These are phyloP conservation scores for Diplogasteroides magnus DNA, from an alignment of 1,140 invertebrate species.

Conservation along the genomic window DNA sequence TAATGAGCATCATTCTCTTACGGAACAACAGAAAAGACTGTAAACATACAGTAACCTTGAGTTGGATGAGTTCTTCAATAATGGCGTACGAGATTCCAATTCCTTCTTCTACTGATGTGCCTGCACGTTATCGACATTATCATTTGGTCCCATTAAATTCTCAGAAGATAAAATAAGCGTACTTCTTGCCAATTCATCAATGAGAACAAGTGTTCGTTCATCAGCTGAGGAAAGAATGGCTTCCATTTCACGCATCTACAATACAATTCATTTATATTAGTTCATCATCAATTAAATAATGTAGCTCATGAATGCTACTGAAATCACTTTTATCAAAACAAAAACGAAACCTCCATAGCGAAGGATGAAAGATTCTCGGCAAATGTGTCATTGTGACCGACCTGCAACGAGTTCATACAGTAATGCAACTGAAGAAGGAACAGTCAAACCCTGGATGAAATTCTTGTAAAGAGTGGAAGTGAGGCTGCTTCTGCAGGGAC, in stretches of 20 bases:
- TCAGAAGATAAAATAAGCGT: not conserved
- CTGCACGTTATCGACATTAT: constrained; percentile 6
- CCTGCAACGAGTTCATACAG: constrained; percentile 63
- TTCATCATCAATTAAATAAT: too few species aligned
- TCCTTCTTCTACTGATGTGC: constrained; percentile 42
- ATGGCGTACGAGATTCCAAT: constrained; percentile 40
- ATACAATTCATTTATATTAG: constrained; percentile 7
- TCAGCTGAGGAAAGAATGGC: constrained; percentile 36
- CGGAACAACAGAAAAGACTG: not conserved
- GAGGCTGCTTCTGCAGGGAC: constrained; percentile 69
- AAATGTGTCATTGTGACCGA: constrained; percentile 75
- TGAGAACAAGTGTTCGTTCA: constrained; percentile 37
- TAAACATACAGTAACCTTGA: constrained; percentile 12
- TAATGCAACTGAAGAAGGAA: not conserved
- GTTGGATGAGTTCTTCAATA: constrained; percentile 30
- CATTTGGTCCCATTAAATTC: not conserved
- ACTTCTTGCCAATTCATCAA: constrained; percentile 45
- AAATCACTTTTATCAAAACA: not conserved
- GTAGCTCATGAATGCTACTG: too few species aligned
- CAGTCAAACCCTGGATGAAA: constrained; percentile 57
- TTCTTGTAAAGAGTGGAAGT: constrained; percentile 66
- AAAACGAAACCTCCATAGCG: constrained; percentile 68
- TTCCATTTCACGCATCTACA: constrained; percentile 40
- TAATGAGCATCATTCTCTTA: too few species aligned
- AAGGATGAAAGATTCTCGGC: constrained; percentile 78